Evolutionary conservation across 2,113 vertebrate species (phyloP).

Genomic region (Nyctibius bracteatus): DNA sequence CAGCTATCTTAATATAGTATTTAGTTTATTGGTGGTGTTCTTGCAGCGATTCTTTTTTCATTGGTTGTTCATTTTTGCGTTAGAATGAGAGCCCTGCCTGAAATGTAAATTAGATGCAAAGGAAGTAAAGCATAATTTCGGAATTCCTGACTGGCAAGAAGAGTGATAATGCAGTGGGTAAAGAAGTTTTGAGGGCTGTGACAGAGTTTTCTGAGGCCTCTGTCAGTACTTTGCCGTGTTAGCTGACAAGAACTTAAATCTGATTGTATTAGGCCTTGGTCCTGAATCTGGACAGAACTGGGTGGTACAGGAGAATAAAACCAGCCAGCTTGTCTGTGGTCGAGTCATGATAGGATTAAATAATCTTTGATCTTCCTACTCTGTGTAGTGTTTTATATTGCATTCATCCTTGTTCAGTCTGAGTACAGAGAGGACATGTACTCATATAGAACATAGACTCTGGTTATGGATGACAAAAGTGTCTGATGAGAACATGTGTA

Average conservation of each 20-base stretch:
- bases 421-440: background rate
- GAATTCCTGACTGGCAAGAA: conserved; percentile 14
- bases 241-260: background rate
- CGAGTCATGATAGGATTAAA: background rate
- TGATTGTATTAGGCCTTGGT: background rate
- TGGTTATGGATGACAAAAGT: background rate
- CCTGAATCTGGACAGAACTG: background rate
- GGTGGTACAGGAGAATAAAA: background rate
- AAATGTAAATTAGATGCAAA: conserved; percentile 41
- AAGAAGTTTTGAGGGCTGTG: background rate
- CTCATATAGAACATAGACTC: background rate
- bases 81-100: background rate
- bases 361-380: background rate
- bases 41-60: background rate
- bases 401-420: background rate
- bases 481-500: background rate
- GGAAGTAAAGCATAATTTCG: conserved; percentile 7
- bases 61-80: background rate
- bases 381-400: background rate
- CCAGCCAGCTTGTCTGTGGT: background rate
- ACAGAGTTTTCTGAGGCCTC: background rate
- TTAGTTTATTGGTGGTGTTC: background rate
- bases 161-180: background rate
- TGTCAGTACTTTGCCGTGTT: background rate
- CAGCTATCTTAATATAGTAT: background rate